These are phyloP conservation scores for Thymelicus acteon DNA, from an alignment of 2,888 invertebrate species.

Conservation along the genomic window DNA sequence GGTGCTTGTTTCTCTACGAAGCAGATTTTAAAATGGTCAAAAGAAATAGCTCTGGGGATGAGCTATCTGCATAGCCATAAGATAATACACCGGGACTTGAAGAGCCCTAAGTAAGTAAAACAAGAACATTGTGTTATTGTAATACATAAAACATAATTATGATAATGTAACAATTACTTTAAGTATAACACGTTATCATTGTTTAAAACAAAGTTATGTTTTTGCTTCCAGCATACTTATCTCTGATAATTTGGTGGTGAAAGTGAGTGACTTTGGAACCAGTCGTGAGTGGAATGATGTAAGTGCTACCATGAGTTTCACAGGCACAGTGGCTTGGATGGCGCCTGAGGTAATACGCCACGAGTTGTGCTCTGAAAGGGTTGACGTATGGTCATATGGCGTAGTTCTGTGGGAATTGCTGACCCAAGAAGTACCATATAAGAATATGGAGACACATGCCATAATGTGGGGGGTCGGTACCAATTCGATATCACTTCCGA, in stretches of 20 bases:
- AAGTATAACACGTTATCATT: not conserved
- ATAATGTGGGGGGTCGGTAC: slow-evolving; percentile 99
- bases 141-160: not conserved
- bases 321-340: slow-evolving; percentile 99
- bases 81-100: slow-evolving; percentile 99
- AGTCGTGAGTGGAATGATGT: slow-evolving; percentile 97
- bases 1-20: slow-evolving; percentile 94
- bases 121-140: not conserved
- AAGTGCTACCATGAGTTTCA: slow-evolving; percentile 98
- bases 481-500: slow-evolving; percentile 95
- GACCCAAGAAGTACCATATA: slow-evolving; percentile 88
- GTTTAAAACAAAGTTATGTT: not conserved
- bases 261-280: slow-evolving; percentile 99
- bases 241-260: slow-evolving; percentile 91
- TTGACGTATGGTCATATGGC: slow-evolving; percentile 99
- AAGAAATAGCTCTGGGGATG: slow-evolving; percentile 98
- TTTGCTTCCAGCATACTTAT: slow-evolving; percentile 89
- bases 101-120: slow-evolving; percentile 97
- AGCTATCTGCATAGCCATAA: slow-evolving; percentile 97
- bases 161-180: not conserved
- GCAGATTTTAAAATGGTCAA: slow-evolving; percentile 95
- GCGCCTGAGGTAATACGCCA: slow-evolving; percentile 99
- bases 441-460: slow-evolving; percentile 93
- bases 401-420: slow-evolving; percentile 99
- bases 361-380: slow-evolving; percentile 98